Evolutionary conservation across 2,797 vertebrate species (phyloP).

Genomic region (Sebastes glaucus): DNA sequence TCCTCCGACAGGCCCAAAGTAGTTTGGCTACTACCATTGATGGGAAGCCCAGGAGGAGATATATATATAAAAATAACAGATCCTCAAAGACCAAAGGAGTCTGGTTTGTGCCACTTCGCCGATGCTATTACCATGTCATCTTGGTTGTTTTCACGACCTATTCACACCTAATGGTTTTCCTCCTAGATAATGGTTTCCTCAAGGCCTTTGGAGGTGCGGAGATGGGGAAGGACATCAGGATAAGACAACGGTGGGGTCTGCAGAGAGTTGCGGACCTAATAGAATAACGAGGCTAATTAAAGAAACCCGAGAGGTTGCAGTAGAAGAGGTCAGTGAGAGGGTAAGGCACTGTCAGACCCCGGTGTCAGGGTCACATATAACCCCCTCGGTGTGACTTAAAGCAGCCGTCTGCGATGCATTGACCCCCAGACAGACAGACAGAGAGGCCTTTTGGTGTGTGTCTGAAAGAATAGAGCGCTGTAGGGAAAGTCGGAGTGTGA

Average conservation of each 20-base stretch:
- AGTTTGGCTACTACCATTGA: constrained; percentile 16
- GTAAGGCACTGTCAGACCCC: constrained; percentile 44
- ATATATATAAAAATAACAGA: neutral
- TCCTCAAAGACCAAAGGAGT: constrained; percentile 50
- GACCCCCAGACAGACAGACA: constrained; percentile 34
- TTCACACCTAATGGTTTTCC: constrained; percentile 77
- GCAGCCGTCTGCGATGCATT: constrained; percentile 65
- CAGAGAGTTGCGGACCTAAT: constrained; percentile 45
- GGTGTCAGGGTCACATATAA: constrained; percentile 56
- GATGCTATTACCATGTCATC: constrained; percentile 68
- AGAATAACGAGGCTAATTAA: constrained; percentile 74
- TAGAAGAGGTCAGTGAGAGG: constrained; percentile 52
- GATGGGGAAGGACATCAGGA: constrained; percentile 35
- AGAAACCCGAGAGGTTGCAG: constrained; percentile 57
- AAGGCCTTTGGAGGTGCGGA: constrained; percentile 61
- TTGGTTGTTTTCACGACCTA: constrained; percentile 66
- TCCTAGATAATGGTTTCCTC: constrained; percentile 75
- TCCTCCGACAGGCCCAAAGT: constrained; percentile 19
- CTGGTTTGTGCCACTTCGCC: constrained; percentile 71
- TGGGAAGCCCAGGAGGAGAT: constrained; percentile 5
- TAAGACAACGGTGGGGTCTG: constrained; percentile 40
- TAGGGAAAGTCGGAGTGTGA: constrained; percentile 21
- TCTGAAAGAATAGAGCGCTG: constrained; percentile 27
- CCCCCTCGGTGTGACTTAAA: constrained; percentile 63
- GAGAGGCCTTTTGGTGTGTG: constrained; percentile 6